Evolutionary conservation across 2,113 vertebrate genomes (phyloP).

Genomic region (Scortum barcoo): DNA sequence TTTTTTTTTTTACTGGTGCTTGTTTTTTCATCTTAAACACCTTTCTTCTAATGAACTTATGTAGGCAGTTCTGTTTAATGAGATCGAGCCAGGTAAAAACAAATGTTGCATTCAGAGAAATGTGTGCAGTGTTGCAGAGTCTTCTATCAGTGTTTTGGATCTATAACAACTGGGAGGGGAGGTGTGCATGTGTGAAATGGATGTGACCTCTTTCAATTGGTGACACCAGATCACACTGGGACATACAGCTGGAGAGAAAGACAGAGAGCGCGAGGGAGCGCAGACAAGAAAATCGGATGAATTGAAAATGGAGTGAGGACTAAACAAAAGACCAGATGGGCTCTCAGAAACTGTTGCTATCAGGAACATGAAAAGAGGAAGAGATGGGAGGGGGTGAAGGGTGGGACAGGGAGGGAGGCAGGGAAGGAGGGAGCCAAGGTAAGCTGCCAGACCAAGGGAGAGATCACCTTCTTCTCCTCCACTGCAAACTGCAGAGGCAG

Average conservation of each 20-base stretch:
- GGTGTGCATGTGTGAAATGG: conserved; percentile 40
- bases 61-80: neutral
- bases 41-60: neutral
- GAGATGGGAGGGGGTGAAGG: neutral
- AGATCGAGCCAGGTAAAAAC: neutral
- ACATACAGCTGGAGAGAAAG: conserved; percentile 22
- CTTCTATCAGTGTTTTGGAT: neutral
- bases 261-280: conserved; percentile 24
- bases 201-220: conserved; percentile 44
- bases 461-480: conserved; percentile 59
- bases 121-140: neutral
- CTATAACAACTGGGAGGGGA: neutral
- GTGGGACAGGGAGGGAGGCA: neutral
- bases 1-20: neutral
- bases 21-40: neutral
- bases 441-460: conserved; percentile 53
- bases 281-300: conserved; percentile 58
- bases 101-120: neutral
- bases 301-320: conserved; percentile 60
- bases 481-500: conserved; percentile 52
- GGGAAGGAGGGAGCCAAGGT: conserved; percentile 29
- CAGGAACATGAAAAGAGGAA: conserved; percentile 55
- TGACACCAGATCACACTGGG: conserved; percentile 29
- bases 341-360: conserved; percentile 69
- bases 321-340: conserved; percentile 83